Conservation (phyloP, 1,140 invertebrate species). For the Drosophila tsacasi region DNA sequence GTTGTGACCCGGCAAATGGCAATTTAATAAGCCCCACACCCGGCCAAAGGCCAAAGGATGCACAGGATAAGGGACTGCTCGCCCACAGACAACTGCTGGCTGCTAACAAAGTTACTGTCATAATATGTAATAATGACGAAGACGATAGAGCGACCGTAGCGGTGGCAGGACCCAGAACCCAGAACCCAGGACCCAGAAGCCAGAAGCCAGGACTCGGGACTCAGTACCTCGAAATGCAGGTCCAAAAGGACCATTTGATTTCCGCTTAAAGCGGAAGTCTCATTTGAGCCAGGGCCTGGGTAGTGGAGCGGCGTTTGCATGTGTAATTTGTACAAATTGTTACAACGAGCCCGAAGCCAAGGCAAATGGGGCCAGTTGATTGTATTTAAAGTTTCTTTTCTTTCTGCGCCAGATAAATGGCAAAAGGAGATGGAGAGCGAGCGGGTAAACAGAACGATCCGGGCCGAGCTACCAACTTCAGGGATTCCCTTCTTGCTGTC, state of each 20-base stretch:
- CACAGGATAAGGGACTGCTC: slow-evolving; percentile 17
- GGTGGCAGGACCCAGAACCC: background rate
- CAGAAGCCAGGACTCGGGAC: background rate
- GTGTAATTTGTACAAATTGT: slow-evolving; percentile 59
- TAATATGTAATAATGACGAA: slow-evolving; percentile 66
- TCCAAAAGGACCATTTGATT: slow-evolving; percentile 46
- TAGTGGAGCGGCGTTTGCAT: slow-evolving; percentile 22
- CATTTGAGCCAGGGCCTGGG: slow-evolving; percentile 38
- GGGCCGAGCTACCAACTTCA: slow-evolving; percentile 11
- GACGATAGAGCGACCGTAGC: slow-evolving; percentile 4
- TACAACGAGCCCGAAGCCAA: slow-evolving; percentile 53
- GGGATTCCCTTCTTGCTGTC: slow-evolving; percentile 1
- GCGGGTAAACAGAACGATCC: background rate
- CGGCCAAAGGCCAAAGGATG: slow-evolving; percentile 2
- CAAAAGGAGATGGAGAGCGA: background rate
- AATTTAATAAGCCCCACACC: slow-evolving; percentile 63
- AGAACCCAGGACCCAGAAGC: background rate
- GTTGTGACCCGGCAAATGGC: slow-evolving; percentile 41
- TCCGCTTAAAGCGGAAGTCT: slow-evolving; percentile 56
- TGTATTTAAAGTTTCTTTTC: slow-evolving; percentile 53
- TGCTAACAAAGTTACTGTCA: slow-evolving; percentile 59
- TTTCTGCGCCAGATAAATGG: slow-evolving; percentile 28
- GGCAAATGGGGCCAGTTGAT: slow-evolving; percentile 59
- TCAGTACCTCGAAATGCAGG: background rate
- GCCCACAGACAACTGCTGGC: slow-evolving; percentile 12